Base-by-base conservation (phyloP, 1,140 invertebrate species). In the Trissolcus basalis region DNA sequence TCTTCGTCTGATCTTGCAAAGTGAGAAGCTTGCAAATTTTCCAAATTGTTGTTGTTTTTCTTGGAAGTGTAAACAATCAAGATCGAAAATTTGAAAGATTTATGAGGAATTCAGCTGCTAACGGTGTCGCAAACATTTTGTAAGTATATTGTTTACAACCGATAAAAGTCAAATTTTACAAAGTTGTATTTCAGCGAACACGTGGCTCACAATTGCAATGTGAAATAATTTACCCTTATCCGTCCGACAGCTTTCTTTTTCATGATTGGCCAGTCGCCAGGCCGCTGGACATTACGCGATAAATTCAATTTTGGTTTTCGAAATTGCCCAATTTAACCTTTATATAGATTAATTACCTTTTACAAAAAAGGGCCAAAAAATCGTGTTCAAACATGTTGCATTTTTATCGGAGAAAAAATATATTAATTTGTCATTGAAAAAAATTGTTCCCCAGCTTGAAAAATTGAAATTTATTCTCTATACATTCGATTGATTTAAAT, bases 151-250 rank as follows among this genome's bases (percentile, higher is more conserved):
- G 36, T 39, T 59, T 49, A 48, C 32, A 61, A 7, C 36, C 51
- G 33, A 64, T 48, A 54, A 55, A 44, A 48, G 49, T 54, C 43
- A 35, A 47, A 47, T 47, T 5, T 54, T 48, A 54, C 50, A 36
- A 39, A 19, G 12, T 13, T 10, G 51, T 55, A 64, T 27, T 48
- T 55, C 35, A 32, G n/a, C 16, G 13, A 27, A 8, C 41, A 48
- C 32, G 43, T 48, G 49, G 13, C 47, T 12, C 19, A n/a, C n/a
- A 36, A 54, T 44, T 7, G 44, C 32, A 55, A 64, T 14, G 7
- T 33, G 13, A 56, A 65, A 56, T 65, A 65, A 65, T 65, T 65
- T 19, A 64, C 53, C 54, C 50, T 43, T 55, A 50, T 65, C 53
- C 51, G 27, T 39, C 41, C n/a, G 39, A 16, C 19, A 15, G 36